A percentile compares a stretch with the other conserved stretches of the same genome.
Conservation (phyloP, 1,140 invertebrate genomes). For the Ditylenchus dipsaci region DNA sequence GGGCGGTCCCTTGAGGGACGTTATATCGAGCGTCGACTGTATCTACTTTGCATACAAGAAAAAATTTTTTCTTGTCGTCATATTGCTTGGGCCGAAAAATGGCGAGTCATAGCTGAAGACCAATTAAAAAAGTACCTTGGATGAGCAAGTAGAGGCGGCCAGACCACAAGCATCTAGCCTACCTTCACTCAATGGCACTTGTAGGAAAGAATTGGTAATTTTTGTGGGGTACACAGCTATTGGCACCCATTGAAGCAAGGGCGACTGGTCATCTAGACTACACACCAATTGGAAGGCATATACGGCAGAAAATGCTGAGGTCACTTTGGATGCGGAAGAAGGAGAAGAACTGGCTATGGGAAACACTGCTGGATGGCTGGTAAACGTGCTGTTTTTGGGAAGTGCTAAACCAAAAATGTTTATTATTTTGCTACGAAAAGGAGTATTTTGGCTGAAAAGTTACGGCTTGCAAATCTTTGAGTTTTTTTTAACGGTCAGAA, state of each 20-base stretch:
- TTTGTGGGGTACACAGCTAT: slow-evolving; percentile 37
- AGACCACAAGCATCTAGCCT: slow-evolving; percentile 27
- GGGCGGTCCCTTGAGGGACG: too few relatives aligned
- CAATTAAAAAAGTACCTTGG: slow-evolving; percentile 29
- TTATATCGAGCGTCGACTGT: too few relatives aligned
- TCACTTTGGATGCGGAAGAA: not conserved
- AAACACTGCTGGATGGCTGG: slow-evolving; percentile 19
- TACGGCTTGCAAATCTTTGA: too few relatives aligned
- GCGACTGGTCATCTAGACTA: too few relatives aligned
- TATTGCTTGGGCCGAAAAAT: not conserved
- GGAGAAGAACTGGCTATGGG: not conserved
- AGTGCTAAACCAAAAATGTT: slow-evolving; percentile 33
- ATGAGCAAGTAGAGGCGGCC: slow-evolving; percentile 25
- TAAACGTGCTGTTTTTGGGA: slow-evolving; percentile 37
- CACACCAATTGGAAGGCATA: slow-evolving; percentile 25
- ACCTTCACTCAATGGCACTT: slow-evolving; percentile 31
- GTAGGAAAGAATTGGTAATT: slow-evolving; percentile 43
- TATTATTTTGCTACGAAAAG: too few relatives aligned
- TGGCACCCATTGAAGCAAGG: slow-evolving; percentile 27
- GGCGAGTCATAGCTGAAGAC: not conserved
- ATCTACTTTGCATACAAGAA: too few relatives aligned
- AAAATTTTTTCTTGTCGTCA: too few relatives aligned
- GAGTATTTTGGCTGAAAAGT: too few relatives aligned
- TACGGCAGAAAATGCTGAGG: not conserved
- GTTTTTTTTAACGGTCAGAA: too few relatives aligned